phyloP scores from a whole-genome alignment of 2,888 invertebrate species.

The Galeruca laticollis region DNA sequence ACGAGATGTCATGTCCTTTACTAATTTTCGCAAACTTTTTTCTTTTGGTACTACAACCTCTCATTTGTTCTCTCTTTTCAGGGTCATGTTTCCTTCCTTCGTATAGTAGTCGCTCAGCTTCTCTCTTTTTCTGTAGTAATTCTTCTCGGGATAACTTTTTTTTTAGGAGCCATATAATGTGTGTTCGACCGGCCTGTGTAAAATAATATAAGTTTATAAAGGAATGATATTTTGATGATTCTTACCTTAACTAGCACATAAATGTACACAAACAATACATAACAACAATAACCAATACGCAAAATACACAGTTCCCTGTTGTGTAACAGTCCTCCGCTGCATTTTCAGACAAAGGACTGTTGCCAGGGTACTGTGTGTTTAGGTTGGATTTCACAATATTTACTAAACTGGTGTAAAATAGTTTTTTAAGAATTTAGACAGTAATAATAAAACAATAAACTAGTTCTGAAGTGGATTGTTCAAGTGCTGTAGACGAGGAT shows the following conservation, averaged over 20 bases:
- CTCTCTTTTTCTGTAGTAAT: constrained; percentile 7
- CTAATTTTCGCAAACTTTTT: no score
- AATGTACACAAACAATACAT: neutral
- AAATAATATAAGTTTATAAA: constrained; percentile 1
- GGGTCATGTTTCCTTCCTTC: constrained; percentile 3
- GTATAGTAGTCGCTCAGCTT: constrained; percentile 5
- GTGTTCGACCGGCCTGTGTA: neutral
- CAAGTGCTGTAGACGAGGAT: no score
- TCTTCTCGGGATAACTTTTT: no score
- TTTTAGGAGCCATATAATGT: neutral
- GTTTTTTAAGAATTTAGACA: constrained; percentile 1
- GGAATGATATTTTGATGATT: neutral
- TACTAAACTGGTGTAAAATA: neutral
- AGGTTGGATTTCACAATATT: neutral
- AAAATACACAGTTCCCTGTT: constrained; percentile 3
- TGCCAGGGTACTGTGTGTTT: constrained; percentile 7
- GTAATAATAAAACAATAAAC: neutral
- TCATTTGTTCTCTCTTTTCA: neutral
- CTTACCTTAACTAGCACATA: neutral
- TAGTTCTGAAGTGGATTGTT: no score
- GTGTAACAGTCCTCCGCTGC: neutral
- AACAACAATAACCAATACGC: constrained; percentile 4
- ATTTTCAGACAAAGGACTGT: neutral
- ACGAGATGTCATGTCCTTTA: constrained; percentile 3
- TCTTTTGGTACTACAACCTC: constrained; percentile 5